A percentile compares a stretch with the other conserved stretches of the same genome.
These are phyloP conservation scores for Tenthredo mesomela DNA, from an alignment of 2,888 invertebrate genomes.

Conservation along the genomic window DNA sequence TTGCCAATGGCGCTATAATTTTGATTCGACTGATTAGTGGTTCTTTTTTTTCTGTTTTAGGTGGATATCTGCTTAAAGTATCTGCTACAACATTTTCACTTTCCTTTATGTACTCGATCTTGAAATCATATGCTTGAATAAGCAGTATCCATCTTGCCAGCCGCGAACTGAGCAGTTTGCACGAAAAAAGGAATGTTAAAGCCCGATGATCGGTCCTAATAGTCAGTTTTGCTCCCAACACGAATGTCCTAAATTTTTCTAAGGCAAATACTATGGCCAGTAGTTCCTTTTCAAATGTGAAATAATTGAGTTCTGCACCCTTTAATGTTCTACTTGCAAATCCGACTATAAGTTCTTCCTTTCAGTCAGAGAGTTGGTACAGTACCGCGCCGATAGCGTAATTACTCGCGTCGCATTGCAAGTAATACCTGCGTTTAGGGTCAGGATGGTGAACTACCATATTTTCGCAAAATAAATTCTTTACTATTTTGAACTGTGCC, in stretches of 20 bases:
- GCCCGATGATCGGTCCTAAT: not conserved
- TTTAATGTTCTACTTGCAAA: slow-evolving; percentile 31
- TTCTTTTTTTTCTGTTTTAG: not conserved
- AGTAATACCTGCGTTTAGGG: not conserved
- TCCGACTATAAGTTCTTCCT: not conserved
- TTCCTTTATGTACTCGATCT: slow-evolving; percentile 11
- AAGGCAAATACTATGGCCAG: slow-evolving; percentile 33
- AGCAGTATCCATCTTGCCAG: slow-evolving; percentile 44
- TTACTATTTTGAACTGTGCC: not conserved
- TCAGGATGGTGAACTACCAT: not conserved
- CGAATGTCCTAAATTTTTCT: not conserved
- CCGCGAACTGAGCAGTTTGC: not conserved
- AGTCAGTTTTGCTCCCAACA: not conserved
- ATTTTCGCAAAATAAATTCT: not conserved
- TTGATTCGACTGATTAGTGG: not conserved
- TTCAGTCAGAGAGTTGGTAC: not conserved
- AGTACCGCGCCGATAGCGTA: not conserved
- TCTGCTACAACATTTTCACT: slow-evolving; percentile 23
- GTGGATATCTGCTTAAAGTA: not conserved
- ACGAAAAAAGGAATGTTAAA: too few relatives aligned
- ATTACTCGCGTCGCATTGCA: slow-evolving; percentile 31
- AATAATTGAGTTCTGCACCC: slow-evolving; percentile 52
- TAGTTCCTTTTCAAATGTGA: slow-evolving; percentile 54
- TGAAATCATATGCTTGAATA: slow-evolving; percentile 33
- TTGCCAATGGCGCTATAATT: not conserved